Percentiles rank a stretch among this genome's conserved stretches.
Evolutionary conservation across 2,888 invertebrate genomes (phyloP).

Genomic region (Leptopilina myrica): DNA sequence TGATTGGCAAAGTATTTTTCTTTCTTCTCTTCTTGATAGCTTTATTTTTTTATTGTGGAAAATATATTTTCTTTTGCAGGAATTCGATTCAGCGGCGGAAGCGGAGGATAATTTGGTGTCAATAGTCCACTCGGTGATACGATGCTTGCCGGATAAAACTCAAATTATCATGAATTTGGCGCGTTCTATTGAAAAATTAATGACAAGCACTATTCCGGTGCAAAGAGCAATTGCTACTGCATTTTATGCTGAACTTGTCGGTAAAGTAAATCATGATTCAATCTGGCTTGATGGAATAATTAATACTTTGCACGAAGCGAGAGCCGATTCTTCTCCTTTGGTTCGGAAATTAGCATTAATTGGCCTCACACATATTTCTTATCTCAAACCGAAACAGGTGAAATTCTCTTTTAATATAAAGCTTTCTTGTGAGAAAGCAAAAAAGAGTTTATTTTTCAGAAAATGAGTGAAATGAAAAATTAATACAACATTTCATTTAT

Average conservation of each 20-base stretch:
- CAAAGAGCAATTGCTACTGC: constrained; percentile 68
- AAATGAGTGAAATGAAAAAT: background rate
- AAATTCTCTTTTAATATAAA: background rate
- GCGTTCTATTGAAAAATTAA: constrained; percentile 62
- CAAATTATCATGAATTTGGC: constrained; percentile 61
- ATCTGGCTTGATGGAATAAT: constrained; percentile 71
- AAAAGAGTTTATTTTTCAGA: constrained; percentile 33
- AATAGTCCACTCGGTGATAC: constrained; percentile 63
- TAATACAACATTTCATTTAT: too few species aligned
- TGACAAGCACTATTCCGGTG: constrained; percentile 64
- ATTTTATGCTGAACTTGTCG: constrained; percentile 69
- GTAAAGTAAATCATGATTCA: constrained; percentile 62
- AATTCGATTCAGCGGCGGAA: constrained; percentile 63
- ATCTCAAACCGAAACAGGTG: constrained; percentile 65
- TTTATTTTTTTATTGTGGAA: too few species aligned
- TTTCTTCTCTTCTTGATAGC: background rate
- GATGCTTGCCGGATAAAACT: constrained; percentile 60
- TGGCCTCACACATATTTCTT: constrained; percentile 68
- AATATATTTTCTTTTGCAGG: constrained; percentile 51
- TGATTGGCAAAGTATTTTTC: background rate
- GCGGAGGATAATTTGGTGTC: constrained; percentile 65
- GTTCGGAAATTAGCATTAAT: constrained; percentile 69
- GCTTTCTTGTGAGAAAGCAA: too few species aligned
- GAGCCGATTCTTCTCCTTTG: constrained; percentile 68
- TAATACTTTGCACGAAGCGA: constrained; percentile 68